Evolutionary conservation across 2,888 invertebrate genomes (phyloP).

Genomic region (Serrognathus titanus): DNA sequence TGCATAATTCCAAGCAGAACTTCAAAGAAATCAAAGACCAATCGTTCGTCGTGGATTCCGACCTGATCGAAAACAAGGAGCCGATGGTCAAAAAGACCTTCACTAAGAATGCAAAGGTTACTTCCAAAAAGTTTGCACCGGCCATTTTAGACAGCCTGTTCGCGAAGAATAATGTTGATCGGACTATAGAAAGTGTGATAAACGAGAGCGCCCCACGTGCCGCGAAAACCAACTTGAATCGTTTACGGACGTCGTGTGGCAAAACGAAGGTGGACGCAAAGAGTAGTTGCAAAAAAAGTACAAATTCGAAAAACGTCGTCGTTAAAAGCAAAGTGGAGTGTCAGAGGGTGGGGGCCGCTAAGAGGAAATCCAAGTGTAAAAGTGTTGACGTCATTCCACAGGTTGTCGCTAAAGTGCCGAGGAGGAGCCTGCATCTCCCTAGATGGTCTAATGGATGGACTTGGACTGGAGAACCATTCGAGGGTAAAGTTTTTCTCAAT

Average conservation of each 20-base stretch:
- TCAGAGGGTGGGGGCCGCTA: conserved; percentile 30
- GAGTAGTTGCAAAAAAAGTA: conserved; percentile 28
- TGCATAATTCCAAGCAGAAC: conserved; percentile 35
- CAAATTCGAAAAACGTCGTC: neutral
- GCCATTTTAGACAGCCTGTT: conserved; percentile 56
- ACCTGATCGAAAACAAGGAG: conserved; percentile 35
- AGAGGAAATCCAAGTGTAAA: conserved; percentile 38
- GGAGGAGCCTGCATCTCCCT: conserved; percentile 48
- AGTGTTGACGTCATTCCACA: conserved; percentile 30
- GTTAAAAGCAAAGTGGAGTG: conserved; percentile 23
- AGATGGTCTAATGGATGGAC: conserved; percentile 91
- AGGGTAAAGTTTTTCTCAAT: conserved; percentile 82
- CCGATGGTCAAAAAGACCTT: conserved; percentile 22
- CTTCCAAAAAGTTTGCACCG: conserved; percentile 32
- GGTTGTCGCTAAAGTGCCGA: conserved; percentile 33
- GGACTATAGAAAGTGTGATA: conserved; percentile 50
- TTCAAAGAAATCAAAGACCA: conserved; percentile 39
- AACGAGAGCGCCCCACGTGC: conserved; percentile 38
- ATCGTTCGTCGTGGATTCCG: conserved; percentile 24
- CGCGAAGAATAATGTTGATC: conserved; percentile 58
- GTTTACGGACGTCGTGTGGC: conserved; percentile 8
- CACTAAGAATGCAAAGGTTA: conserved; percentile 23
- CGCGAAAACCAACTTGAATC: conserved; percentile 15
- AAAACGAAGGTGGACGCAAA: conserved; percentile 42
- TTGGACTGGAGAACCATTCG: conserved; percentile 82